phyloP scores from a whole-genome alignment of 2,113 vertebrate species.

The Leuciscus idus region DNA sequence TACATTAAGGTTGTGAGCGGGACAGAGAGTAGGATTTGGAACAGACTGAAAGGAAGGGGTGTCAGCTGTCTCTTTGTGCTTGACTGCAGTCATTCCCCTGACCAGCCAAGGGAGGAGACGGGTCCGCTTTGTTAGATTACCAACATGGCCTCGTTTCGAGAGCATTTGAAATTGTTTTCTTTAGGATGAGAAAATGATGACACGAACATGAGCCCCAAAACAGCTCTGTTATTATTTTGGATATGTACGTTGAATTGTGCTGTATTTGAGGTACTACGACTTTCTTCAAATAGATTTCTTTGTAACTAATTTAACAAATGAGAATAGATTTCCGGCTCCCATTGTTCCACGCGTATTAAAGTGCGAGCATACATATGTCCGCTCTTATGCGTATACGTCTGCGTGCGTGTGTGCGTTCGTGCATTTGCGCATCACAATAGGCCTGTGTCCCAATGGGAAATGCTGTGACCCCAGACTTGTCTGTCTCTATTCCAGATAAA shows the following conservation, averaged over 20 bases:
- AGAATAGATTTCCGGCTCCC: constrained; percentile 32
- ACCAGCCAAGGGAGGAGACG: constrained; percentile 84
- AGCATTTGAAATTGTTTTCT: constrained; percentile 67
- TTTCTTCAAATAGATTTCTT: constrained; percentile 4
- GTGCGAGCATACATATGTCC: constrained; percentile 36
- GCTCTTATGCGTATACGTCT: constrained; percentile 57
- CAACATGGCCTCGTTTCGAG: constrained; percentile 76
- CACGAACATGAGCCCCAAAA: constrained; percentile 14
- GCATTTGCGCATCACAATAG: constrained; percentile 76
- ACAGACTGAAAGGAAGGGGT: constrained; percentile 75
- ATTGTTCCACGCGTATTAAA: constrained; percentile 29
- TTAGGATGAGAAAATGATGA: constrained; percentile 49
- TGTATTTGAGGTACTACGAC: neutral
- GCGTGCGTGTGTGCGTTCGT: constrained; percentile 49
- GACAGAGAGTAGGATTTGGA: constrained; percentile 77
- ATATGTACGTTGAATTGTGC: neutral
- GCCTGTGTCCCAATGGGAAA: constrained; percentile 72
- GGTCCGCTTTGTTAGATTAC: constrained; percentile 81
- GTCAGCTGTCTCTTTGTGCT: constrained; percentile 84
- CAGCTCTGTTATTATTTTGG: neutral
- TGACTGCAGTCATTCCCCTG: constrained; percentile 83
- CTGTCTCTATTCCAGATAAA: constrained; percentile 84
- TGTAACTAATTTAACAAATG: constrained; percentile 2
- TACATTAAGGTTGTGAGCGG: constrained; percentile 77
- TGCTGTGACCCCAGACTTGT: constrained; percentile 81